Base-by-base conservation (phyloP, 2,888 invertebrate species). In the Drosophila hamatofila region DNA sequence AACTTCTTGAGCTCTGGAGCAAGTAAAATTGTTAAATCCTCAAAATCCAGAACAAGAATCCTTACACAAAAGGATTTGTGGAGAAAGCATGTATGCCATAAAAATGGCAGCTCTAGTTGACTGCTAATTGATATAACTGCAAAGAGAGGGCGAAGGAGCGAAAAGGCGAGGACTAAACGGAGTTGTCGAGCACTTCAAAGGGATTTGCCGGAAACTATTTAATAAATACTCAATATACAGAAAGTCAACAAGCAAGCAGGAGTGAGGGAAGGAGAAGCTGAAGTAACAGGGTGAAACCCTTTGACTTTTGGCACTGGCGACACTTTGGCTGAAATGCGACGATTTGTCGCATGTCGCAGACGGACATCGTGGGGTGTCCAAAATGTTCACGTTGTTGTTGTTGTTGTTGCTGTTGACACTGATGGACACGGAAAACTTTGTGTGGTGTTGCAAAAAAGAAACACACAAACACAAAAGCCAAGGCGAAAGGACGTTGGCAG, bases 191-290 rank as follows among this genome's bases (percentile, higher is more conserved):
- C 76, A 80, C 66, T 80, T 80, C 64, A 76, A 69, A 70, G 71
- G 83, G 81, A 83, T 81, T 81, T 81, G 71, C 62, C 64, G 51
- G 42, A 68, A 76, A 83, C 67, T 78, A 69, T 80, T 80, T 80
- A 80, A 80, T 80, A 75, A 74, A 78, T 73, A 37, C 35, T 72
- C 18, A 23, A 77, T 63, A 71, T 16, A 59, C 49, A 41, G 39
- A 16, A 35, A 52, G 35, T 16, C 33, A 51, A 12, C 49, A 33
- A 49, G 18, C n/a, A 0, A 51, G 2, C 7, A 21, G 16, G 16
- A 44, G 18, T 16, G 3, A 18, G 6, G 2, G 27, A 7, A 27
- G 37, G 4, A 21, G 39, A 11, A 55, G 16, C 16, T 3, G 16
- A 16, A 55, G 48, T 25, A 55, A 21, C 27, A 46, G 65, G 25